A percentile compares a stretch with the other conserved stretches of the same genome.
phyloP scores from a whole-genome alignment of 2,113 vertebrate genomes.

The Dolichallabes microphthalmus region DNA sequence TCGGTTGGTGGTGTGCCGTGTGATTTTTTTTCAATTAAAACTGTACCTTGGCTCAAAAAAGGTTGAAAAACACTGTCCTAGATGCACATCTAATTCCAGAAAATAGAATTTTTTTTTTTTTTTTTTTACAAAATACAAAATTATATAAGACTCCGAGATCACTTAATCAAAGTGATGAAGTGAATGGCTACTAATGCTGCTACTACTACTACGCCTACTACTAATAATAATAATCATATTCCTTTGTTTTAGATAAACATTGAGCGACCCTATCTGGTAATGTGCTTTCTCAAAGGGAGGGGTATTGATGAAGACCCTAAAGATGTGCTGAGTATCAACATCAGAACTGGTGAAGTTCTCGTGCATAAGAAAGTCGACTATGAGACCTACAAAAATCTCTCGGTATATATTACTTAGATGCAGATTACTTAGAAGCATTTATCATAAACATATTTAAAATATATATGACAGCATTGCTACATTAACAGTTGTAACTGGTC shows the following conservation, averaged over 20 bases:
- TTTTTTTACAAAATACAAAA: too few species aligned
- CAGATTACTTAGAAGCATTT: too few species aligned
- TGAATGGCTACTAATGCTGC: not conserved
- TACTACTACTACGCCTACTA: not conserved
- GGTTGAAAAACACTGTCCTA: too few species aligned
- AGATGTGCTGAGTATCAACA: conserved; percentile 3
- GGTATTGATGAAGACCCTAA: conserved; percentile 31
- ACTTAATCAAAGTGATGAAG: too few species aligned
- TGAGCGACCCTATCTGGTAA: conserved; percentile 1
- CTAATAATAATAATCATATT: not conserved
- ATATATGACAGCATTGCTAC: not conserved
- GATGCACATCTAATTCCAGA: too few species aligned
- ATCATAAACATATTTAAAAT: not conserved
- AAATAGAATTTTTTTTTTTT: too few species aligned
- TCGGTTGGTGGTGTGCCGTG: too few species aligned
- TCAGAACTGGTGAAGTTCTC: not conserved
- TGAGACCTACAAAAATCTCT: conserved; percentile 6
- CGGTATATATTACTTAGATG: conserved; percentile 14
- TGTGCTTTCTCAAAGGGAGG: not conserved
- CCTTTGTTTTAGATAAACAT: conserved; percentile 36
- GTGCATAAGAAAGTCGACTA: conserved; percentile 38
- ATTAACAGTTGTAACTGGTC: not conserved
- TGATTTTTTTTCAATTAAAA: too few species aligned
- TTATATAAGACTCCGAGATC: too few species aligned
- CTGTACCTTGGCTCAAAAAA: too few species aligned